Conservation (phyloP, 2,113 vertebrate species). For the Sprattus sprattus region DNA sequence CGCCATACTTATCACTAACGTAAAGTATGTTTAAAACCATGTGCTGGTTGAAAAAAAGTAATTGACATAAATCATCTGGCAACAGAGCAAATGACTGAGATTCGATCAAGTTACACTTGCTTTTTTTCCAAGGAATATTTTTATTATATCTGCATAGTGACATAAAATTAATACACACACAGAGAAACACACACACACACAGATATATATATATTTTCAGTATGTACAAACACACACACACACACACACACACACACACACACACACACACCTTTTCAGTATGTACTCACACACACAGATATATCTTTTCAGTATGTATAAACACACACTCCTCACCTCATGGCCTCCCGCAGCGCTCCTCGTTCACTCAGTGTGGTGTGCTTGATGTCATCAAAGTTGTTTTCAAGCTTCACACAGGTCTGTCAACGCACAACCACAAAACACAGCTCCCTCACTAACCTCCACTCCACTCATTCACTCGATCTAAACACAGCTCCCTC, state of each 20-base stretch:
- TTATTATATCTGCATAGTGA: too few relatives aligned
- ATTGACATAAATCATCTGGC: neutral
- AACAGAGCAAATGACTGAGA: too few relatives aligned
- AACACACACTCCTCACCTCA: constrained; percentile 81
- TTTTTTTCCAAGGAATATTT: neutral
- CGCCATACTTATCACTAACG: too few relatives aligned
- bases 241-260: constrained; percentile 33
- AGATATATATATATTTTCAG: too few relatives aligned
- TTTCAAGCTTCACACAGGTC: constrained; percentile 84
- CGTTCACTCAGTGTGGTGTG: constrained; percentile 90
- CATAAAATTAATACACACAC: neutral
- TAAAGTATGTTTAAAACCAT: too few relatives aligned
- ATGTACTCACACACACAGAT: neutral
- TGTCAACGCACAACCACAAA: constrained; percentile 32
- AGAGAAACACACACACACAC: neutral
- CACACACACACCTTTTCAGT: neutral
- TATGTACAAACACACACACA: constrained; percentile 37
- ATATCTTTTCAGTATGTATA: neutral
- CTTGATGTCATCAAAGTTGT: constrained; percentile 98
- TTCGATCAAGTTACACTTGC: neutral
- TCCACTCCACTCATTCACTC: neutral
- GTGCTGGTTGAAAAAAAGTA: too few relatives aligned
- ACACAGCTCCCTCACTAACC: too few relatives aligned
- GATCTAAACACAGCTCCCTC: too few relatives aligned
- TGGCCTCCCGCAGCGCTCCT: constrained; percentile 88